Conservation (phyloP, 2,888 invertebrate species). For the Leptinotarsa tumamoca region DNA sequence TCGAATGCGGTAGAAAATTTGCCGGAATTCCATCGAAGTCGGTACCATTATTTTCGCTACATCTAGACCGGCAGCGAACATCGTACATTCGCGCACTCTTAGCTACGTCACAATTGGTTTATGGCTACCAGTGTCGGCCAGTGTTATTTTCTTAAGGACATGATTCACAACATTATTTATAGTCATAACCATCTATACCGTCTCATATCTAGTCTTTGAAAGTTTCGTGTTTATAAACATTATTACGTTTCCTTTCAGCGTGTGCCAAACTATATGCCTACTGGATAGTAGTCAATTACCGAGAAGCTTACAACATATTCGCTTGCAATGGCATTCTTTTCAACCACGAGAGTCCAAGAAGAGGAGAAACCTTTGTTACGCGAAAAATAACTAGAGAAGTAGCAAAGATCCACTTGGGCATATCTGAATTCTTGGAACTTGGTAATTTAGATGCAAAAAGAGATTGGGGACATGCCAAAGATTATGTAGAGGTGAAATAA, state of each 20-base stretch:
- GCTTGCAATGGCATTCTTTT: constrained; percentile 97
- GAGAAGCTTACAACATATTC: constrained; percentile 95
- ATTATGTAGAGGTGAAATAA: constrained; percentile 86
- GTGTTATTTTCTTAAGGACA: too few species aligned
- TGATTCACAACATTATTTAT: too few species aligned
- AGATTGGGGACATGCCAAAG: constrained; percentile 98
- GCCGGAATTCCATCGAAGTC: too few species aligned
- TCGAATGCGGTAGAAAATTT: too few species aligned
- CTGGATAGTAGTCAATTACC: constrained; percentile 96
- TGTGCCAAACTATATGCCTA: constrained; percentile 96
- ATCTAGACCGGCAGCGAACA: too few species aligned
- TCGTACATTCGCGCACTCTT: too few species aligned
- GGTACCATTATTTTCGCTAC: too few species aligned
- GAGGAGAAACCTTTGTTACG: constrained; percentile 99
- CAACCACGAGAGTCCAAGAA: constrained; percentile 95
- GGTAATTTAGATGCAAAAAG: constrained; percentile 95
- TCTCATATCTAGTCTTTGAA: too few species aligned
- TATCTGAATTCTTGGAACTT: constrained; percentile 86
- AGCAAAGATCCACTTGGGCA: constrained; percentile 93
- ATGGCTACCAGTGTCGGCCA: too few species aligned
- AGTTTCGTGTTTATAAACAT: not conserved
- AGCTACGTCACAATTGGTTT: too few species aligned
- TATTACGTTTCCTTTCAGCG: constrained; percentile 70
- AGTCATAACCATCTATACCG: too few species aligned
- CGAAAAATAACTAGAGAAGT: constrained; percentile 97